Conservation (phyloP, 2,888 invertebrate species). For the Tetragonisca angustula region DNA sequence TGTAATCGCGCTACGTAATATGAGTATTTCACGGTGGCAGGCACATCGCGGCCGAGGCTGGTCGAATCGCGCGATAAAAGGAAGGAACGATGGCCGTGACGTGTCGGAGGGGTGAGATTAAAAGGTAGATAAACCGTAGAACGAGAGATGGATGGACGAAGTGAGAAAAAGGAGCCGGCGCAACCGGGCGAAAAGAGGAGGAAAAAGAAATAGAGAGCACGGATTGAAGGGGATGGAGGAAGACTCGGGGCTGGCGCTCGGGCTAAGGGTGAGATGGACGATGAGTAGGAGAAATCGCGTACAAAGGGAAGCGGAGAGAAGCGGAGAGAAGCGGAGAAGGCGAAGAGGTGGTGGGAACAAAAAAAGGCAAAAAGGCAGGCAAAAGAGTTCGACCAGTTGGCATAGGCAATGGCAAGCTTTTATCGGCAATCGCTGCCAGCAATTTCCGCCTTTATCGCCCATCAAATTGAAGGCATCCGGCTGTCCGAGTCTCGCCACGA, state of each 20-base stretch:
- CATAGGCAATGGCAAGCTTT: slow-evolving; percentile 56
- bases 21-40: slow-evolving; percentile 37
- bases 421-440: slow-evolving; percentile 76
- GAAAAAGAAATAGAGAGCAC: slow-evolving; percentile 8
- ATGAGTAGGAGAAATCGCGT: background rate
- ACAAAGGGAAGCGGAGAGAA: slow-evolving; percentile 4
- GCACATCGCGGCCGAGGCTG: slow-evolving; percentile 9
- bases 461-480: slow-evolving; percentile 73
- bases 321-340: background rate
- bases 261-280: background rate
- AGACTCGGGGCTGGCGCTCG: background rate
- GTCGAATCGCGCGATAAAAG: slow-evolving; percentile 51
- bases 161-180: background rate
- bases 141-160: slow-evolving; percentile 35
- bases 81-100: background rate
- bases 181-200: background rate
- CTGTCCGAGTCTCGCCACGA: slow-evolving; percentile 38
- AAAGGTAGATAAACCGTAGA: slow-evolving; percentile 41
- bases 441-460: slow-evolving; percentile 77
- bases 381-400: slow-evolving; percentile 41
- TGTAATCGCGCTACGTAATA: slow-evolving; percentile 44
- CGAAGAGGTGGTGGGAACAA: background rate
- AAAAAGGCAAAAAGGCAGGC: slow-evolving; percentile 7
- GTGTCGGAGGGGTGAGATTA: slow-evolving; percentile 11
- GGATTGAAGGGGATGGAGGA: background rate